Conservation (phyloP, 2,888 invertebrate species). For the Andricus curvator region DNA sequence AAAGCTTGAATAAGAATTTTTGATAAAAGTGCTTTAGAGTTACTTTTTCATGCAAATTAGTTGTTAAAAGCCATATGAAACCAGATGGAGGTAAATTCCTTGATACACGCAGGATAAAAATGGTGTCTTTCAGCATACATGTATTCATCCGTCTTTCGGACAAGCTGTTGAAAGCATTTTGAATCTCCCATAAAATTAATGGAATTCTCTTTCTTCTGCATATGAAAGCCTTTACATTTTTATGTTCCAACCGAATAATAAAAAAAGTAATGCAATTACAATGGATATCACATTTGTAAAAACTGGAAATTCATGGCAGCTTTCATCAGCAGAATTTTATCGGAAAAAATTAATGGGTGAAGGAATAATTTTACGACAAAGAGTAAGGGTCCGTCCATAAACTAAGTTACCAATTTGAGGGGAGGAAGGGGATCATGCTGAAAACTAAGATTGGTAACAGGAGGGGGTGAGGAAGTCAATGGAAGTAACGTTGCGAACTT, state of each 20-base stretch:
- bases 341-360: not conserved
- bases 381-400: no score
- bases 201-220: not conserved
- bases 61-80: not conserved
- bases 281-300: not conserved
- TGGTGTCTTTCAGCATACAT: not conserved
- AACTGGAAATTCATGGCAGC: not conserved
- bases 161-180: slow-evolving; percentile 7
- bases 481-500: no score
- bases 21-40: not conserved
- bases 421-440: no score
- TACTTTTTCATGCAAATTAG: slow-evolving; percentile 12
- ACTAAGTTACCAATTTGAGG: no score
- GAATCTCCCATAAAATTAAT: not conserved
- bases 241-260: not conserved
- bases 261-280: slow-evolving; percentile 6
- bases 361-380: no score
- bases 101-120: slow-evolving; percentile 3
- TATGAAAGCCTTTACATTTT: not conserved
- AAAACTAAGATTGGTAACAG: no score
- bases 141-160: not conserved
- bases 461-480: no score
- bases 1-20: not conserved
- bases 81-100: not conserved
- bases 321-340: not conserved